phyloP scores from a whole-genome alignment of 2,113 vertebrate genomes.

The Notechis scutatus region DNA sequence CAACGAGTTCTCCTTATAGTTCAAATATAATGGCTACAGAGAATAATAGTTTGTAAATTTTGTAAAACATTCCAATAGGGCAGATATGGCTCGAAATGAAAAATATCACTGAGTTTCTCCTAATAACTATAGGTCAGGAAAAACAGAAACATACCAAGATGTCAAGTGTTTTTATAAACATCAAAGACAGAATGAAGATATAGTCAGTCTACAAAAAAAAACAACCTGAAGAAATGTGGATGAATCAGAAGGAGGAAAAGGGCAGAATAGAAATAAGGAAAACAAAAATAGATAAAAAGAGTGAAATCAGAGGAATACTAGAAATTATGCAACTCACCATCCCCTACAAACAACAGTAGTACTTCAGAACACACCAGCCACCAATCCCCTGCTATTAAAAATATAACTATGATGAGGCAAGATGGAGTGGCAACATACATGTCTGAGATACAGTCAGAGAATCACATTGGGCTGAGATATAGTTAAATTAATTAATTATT shows the following conservation, averaged over 20 bases:
- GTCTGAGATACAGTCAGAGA: background rate
- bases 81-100: background rate
- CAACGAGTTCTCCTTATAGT: background rate
- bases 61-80: background rate
- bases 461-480: background rate
- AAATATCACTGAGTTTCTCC: accelerated
- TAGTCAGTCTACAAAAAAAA: slow-evolving; percentile 26
- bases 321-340: background rate
- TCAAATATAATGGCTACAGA: background rate
- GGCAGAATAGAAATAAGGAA: background rate
- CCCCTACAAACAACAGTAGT: background rate
- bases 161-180: slow-evolving; percentile 26
- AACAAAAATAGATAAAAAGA: background rate
- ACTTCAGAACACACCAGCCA: background rate
- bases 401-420: background rate
- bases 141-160: slow-evolving; percentile 11
- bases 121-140: background rate
- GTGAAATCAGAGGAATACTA: background rate
- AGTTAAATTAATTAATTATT: background rate
- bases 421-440: background rate
- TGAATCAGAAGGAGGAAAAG: slow-evolving; percentile 26
- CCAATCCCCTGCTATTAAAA: background rate
- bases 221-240: background rate
- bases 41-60: background rate
- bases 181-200: background rate